phyloP scores from a whole-genome alignment of 2,888 invertebrate genomes.

The Amiota communis region DNA sequence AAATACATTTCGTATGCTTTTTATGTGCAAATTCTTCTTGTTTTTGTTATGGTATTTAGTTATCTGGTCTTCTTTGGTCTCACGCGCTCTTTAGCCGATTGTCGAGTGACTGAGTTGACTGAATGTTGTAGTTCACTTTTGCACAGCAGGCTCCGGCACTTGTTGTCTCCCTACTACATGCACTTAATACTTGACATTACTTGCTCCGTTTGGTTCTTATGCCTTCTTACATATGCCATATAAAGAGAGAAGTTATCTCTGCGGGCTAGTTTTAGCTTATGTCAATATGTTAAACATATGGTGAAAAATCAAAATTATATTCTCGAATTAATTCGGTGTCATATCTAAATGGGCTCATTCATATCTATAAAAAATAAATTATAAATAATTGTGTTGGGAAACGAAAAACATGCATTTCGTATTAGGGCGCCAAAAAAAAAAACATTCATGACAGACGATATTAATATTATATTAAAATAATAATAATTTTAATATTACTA shows the following conservation, averaged over 20 bases:
- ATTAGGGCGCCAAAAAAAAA: no score
- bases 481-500: no score
- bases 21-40: neutral
- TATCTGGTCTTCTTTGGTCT: neutral
- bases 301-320: conserved; percentile 43
- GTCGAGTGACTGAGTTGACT: conserved; percentile 47
- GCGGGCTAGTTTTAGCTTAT: conserved; percentile 44
- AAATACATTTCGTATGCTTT: neutral
- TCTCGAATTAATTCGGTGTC: conserved; percentile 25
- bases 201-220: neutral
- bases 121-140: conserved; percentile 49
- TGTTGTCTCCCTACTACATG: conserved; percentile 15
- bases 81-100: conserved; percentile 18
- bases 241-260: neutral
- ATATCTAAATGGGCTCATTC: no score
- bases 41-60: neutral
- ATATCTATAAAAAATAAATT: no score
- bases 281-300: conserved; percentile 62
- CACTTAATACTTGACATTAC: neutral
- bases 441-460: no score
- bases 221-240: conserved; percentile 45
- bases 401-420: no score
- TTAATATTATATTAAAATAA: no score
- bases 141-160: conserved; percentile 51
- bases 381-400: no score